Evolutionary conservation across 1,140 invertebrate genomes (phyloP).

Genomic region (Lanistes nyassanus): DNA sequence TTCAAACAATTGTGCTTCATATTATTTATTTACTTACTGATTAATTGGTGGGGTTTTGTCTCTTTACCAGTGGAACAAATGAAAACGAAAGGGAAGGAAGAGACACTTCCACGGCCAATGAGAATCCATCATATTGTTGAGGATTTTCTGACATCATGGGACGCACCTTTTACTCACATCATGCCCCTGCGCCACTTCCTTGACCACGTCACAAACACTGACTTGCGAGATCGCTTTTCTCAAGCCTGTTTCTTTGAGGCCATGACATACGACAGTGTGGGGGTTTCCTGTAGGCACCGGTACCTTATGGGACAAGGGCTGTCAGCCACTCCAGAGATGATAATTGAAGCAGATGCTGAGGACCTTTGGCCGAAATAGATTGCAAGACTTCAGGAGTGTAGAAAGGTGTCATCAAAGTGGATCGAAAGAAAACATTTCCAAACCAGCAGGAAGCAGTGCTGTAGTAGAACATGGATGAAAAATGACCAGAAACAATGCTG

Average conservation of each 20-base stretch:
- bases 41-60: no score
- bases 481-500: no score
- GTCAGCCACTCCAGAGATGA: constrained; percentile 22
- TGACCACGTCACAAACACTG: constrained; percentile 53
- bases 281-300: constrained; percentile 49
- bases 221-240: constrained; percentile 62
- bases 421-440: no score
- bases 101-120: constrained; percentile 62
- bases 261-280: constrained; percentile 54
- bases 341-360: neutral
- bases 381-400: no score
- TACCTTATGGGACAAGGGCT: constrained; percentile 55
- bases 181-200: constrained; percentile 66
- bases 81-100: constrained; percentile 31
- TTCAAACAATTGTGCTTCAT: no score
- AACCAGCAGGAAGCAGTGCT: no score
- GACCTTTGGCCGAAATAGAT: no score
- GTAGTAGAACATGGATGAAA: no score
- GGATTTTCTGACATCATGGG: constrained; percentile 69
- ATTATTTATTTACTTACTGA: no score
- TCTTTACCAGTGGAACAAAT: constrained; percentile 60
- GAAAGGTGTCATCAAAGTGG: no score
- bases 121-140: constrained; percentile 68
- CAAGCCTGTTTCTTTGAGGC: constrained; percentile 62
- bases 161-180: constrained; percentile 63